Base-by-base conservation (phyloP, 2,113 vertebrate genomes). In the Bubalus kerabau region DNA sequence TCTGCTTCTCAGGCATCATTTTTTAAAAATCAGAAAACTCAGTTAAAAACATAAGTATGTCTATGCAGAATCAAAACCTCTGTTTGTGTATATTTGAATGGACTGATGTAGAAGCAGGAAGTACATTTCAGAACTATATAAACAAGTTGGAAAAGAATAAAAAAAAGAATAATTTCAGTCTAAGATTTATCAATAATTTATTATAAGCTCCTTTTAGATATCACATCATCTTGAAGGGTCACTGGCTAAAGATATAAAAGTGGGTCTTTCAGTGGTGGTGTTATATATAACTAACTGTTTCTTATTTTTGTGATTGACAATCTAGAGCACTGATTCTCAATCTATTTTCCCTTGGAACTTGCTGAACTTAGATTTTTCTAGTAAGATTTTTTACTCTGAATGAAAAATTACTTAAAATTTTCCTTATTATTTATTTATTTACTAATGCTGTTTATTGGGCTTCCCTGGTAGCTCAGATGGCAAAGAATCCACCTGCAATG, bases 41-140 rank as follows among this genome's bases (percentile, higher is more conserved):
- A 90, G 30, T 32, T 26, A 91, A 93, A 92, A 28, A 90, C 74
- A 32, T 88, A 40, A 50, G 3, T 57, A 52, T 88, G 81, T 93
- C 59, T 40, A 85, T 85, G 76, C 52, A 96, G 17, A 88, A 83
- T 36, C 7, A 90, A 83, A 95, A 84, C 16, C 6, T 74, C 67
- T 64, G 64, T 6, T 56, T 56, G 57, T 84, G 6, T 76, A 30
- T 62, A 54, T 91, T 92, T 14, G 57, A 36, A 62, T 56, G 43
- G 30, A 84, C 54, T 67, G 17, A 40, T 85, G 56, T 90, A 36
- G n/a, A 95, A 93, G 13, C 6, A 71, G 12, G 1, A 48, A 71
- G 26, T 71, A 86, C 59, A 94, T 82, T 92, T 74, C 40, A 91
- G 24, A 96, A 76, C 46, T 74, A 92, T 43, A 40, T 94, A 96